These are phyloP conservation scores for Drosophila heteroneura DNA, from an alignment of 2,888 invertebrate species.

Conservation along the genomic window DNA sequence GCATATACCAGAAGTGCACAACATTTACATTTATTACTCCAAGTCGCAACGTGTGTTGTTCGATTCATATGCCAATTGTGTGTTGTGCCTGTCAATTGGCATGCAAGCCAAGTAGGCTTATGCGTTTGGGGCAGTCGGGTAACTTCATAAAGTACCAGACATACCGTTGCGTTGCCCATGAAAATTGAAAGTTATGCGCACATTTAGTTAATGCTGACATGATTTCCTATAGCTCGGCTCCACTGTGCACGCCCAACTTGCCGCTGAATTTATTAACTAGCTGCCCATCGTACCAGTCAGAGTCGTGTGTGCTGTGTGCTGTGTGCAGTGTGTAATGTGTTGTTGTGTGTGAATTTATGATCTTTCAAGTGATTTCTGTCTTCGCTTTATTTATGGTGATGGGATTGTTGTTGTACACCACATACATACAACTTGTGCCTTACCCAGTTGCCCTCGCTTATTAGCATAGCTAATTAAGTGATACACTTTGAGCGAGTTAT, in stretches of 20 bases:
- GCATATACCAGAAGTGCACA: constrained; percentile 37
- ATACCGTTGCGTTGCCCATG: constrained; percentile 63
- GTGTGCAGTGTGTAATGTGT: background rate
- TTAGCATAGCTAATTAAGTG: constrained; percentile 77
- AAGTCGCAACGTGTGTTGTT: constrained; percentile 57
- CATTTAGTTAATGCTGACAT: constrained; percentile 59
- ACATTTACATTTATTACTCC: constrained; percentile 29
- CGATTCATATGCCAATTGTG: constrained; percentile 63
- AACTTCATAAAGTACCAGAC: constrained; percentile 49
- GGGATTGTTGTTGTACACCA: constrained; percentile 26
- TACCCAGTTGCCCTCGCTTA: constrained; percentile 32
- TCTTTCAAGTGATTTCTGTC: constrained; percentile 43
- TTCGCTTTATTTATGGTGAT: constrained; percentile 69
- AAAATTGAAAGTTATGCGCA: constrained; percentile 74
- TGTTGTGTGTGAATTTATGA: constrained; percentile 67
- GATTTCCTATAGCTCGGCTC: constrained; percentile 42
- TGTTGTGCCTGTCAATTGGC: constrained; percentile 49
- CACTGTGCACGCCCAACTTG: constrained; percentile 52
- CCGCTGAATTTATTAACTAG: constrained; percentile 70
- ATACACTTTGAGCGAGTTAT: constrained; percentile 46
- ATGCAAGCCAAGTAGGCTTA: constrained; percentile 57
- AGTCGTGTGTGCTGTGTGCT: background rate
- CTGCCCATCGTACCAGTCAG: constrained; percentile 43
- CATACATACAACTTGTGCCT: constrained; percentile 13
- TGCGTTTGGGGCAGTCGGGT: constrained; percentile 39